phyloP scores from a whole-genome alignment of 2,888 invertebrate species.

The Caenorhabditis becei region DNA sequence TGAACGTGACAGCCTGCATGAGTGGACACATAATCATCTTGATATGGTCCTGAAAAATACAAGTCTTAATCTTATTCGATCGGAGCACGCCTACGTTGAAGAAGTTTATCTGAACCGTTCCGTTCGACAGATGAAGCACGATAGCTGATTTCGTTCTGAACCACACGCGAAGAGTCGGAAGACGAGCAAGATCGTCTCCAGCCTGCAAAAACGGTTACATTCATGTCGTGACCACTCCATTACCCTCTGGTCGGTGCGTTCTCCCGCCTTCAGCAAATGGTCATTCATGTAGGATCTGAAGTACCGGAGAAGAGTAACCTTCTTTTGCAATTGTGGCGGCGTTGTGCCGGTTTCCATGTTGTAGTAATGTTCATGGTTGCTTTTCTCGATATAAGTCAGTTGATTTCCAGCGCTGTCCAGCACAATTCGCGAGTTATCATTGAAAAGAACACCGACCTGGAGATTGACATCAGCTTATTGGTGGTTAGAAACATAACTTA shows the following conservation, averaged over 20 bases:
- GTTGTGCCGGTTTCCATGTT: conserved; percentile 86
- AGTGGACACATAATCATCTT: conserved; percentile 98
- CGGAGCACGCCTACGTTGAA: conserved; percentile 71
- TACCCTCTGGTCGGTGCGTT: conserved; percentile 16
- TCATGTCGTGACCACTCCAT: background rate
- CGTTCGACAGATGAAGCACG: conserved; percentile 97
- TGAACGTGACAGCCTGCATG: conserved; percentile 97
- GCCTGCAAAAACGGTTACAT: conserved; percentile 83
- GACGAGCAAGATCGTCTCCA: conserved; percentile 91
- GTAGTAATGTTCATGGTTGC: conserved; percentile 93
- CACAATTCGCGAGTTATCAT: conserved; percentile 95
- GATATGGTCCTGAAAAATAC: conserved; percentile 88
- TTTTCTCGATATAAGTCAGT: conserved; percentile 95
- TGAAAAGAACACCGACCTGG: conserved; percentile 94
- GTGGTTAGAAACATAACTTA: background rate
- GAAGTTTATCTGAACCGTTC: conserved; percentile 85
- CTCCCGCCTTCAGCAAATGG: conserved; percentile 88
- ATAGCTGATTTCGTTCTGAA: conserved; percentile 96
- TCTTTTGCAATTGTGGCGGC: conserved; percentile 86
- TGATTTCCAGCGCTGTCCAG: conserved; percentile 94
- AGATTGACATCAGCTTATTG: background rate
- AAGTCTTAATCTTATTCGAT: background rate
- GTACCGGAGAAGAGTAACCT: conserved; percentile 91
- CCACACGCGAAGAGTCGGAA: conserved; percentile 97
- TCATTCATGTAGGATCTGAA: conserved; percentile 99